Evolutionary conservation across 2,888 invertebrate genomes (phyloP).

Genomic region (Junonia oenone): DNA sequence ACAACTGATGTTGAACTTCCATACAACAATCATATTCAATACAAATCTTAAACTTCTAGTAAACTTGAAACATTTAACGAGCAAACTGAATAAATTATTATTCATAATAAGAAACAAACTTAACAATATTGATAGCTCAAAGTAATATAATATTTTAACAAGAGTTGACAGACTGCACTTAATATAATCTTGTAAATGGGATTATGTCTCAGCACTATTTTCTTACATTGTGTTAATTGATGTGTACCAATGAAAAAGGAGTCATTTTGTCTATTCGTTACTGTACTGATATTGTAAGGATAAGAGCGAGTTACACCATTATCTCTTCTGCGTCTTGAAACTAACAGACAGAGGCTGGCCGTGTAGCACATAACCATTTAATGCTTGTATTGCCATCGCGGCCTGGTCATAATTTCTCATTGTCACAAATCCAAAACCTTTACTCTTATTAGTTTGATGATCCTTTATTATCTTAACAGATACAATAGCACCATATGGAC

Average conservation of each 20-base stretch:
- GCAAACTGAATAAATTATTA: constrained; percentile 80
- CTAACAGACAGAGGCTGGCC: constrained; percentile 75
- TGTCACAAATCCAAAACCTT: constrained; percentile 77
- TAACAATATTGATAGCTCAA: constrained; percentile 79
- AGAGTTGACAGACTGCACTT: constrained; percentile 65
- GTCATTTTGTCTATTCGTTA: constrained; percentile 68
- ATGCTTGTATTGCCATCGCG: constrained; percentile 75
- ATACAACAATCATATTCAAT: constrained; percentile 75
- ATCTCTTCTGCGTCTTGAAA: constrained; percentile 79
- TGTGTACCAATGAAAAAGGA: constrained; percentile 63
- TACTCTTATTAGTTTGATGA: constrained; percentile 76
- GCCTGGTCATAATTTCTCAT: constrained; percentile 79
- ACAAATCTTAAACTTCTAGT: constrained; percentile 76
- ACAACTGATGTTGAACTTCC: constrained; percentile 70
- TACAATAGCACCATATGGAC: constrained; percentile 79
- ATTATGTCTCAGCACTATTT: constrained; percentile 52
- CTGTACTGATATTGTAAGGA: constrained; percentile 75
- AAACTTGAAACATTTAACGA: constrained; percentile 80
- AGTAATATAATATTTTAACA: constrained; percentile 76
- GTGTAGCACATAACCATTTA: constrained; percentile 71
- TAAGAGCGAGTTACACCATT: constrained; percentile 64
- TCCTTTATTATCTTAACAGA: constrained; percentile 78
- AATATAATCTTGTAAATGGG: constrained; percentile 49
- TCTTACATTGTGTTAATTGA: constrained; percentile 50
- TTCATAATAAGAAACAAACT: constrained; percentile 77